Conservation (phyloP, 2,113 vertebrate genomes). For the Phocoena sinus region DNA sequence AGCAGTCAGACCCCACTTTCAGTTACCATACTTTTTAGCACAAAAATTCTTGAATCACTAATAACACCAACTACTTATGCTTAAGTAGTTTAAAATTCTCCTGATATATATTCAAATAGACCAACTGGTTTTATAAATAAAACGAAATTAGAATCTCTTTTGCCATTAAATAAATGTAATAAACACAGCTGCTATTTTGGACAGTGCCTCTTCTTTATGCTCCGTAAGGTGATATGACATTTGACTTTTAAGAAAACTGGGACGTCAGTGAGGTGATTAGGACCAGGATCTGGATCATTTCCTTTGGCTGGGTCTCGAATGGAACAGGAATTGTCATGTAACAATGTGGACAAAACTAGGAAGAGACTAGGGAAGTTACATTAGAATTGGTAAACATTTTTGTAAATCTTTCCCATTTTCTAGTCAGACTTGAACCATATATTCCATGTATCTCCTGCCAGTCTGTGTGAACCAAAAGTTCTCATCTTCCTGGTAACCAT, state of each 20-base stretch:
- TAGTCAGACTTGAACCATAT: neutral
- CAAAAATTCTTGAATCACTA: neutral
- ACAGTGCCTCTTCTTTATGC: neutral
- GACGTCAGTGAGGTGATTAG: neutral
- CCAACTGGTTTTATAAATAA: neutral
- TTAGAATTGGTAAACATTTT: neutral
- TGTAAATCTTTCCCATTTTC: neutral
- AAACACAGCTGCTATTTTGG: neutral
- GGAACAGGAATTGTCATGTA: neutral
- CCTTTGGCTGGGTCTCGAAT: neutral
- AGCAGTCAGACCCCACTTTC: too few species aligned
- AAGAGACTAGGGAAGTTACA: neutral
- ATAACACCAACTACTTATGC: neutral
- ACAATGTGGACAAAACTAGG: neutral
- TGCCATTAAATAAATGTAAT: neutral
- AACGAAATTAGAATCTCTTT: neutral
- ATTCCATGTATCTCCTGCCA: neutral
- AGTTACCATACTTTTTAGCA: neutral
- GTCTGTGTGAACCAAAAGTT: neutral
- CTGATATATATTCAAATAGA: neutral
- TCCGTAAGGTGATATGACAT: neutral
- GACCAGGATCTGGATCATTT: neutral
- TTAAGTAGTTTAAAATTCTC: neutral
- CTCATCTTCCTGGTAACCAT: neutral
- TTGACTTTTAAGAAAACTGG: neutral